Evolutionary conservation across 2,113 vertebrate species (phyloP).

Genomic region (Osmerus eperlanus): DNA sequence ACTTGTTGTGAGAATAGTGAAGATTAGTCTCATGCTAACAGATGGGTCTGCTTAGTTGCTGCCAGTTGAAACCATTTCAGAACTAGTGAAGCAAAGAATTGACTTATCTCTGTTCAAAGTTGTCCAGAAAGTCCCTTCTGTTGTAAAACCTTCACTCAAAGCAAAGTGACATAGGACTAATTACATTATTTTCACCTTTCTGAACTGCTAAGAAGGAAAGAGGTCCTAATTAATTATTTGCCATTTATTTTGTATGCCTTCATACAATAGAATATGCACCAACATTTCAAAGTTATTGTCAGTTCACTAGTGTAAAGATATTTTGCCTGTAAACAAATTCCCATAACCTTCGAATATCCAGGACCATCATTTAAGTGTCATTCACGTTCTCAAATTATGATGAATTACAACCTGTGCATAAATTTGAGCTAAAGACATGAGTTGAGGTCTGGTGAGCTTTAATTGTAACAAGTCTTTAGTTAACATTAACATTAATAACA

Average conservation of each 20-base stretch:
- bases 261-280: too few relatives aligned
- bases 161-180: background rate
- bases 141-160: background rate
- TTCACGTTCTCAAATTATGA: conserved; percentile 49
- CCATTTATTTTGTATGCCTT: too few relatives aligned
- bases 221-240: too few relatives aligned
- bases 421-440: conserved; percentile 31
- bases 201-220: too few relatives aligned
- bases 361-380: conserved; percentile 36
- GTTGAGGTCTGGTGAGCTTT: conserved; percentile 35
- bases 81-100: conserved; percentile 26
- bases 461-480: conserved; percentile 34
- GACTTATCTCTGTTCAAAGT: conserved; percentile 10
- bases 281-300: conserved; percentile 29
- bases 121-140: background rate
- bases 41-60: conserved; percentile 38
- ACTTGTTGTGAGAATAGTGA: conserved; percentile 36
- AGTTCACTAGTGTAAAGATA: conserved; percentile 39
- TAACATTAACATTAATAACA: background rate
- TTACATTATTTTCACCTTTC: background rate
- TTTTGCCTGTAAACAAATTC: conserved; percentile 38
- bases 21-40: conserved; percentile 39
- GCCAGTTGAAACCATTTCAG: conserved; percentile 22
- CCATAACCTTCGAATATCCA: conserved; percentile 39
- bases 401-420: conserved; percentile 38